phyloP scores from a whole-genome alignment of 2,888 invertebrate genomes.

The Dryobota labecula region DNA sequence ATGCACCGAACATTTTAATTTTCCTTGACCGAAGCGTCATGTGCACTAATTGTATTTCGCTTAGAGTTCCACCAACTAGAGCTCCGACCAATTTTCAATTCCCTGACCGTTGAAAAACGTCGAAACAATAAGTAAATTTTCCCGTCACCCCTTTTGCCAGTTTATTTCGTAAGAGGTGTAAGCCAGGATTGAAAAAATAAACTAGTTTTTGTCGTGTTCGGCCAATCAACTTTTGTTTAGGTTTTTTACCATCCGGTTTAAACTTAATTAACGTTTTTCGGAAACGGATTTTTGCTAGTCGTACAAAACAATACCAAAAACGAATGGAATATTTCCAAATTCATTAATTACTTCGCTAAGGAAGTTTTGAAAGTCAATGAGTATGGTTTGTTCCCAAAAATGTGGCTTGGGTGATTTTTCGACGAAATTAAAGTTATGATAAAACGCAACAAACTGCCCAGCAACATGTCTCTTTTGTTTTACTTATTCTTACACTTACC shows the following conservation, averaged over 20 bases:
- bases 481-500: neutral
- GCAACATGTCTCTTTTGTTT: neutral
- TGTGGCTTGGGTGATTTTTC: neutral
- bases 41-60: conserved; percentile 1
- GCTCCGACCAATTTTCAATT: neutral
- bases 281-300: neutral
- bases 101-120: neutral
- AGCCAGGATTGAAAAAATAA: neutral
- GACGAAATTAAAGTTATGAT: neutral
- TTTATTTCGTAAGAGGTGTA: neutral
- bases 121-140: neutral
- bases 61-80: too few relatives aligned
- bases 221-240: neutral
- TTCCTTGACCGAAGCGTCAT: neutral
- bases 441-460: neutral
- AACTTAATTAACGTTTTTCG: neutral
- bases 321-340: neutral
- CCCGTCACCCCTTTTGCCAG: neutral
- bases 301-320: neutral
- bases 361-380: neutral
- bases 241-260: neutral
- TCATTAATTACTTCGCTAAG: neutral
- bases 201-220: neutral
- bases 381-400: neutral
- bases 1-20: neutral